These are phyloP conservation scores for Brachyistius frenatus DNA, from an alignment of 2,113 vertebrate species.

Conservation along the genomic window DNA sequence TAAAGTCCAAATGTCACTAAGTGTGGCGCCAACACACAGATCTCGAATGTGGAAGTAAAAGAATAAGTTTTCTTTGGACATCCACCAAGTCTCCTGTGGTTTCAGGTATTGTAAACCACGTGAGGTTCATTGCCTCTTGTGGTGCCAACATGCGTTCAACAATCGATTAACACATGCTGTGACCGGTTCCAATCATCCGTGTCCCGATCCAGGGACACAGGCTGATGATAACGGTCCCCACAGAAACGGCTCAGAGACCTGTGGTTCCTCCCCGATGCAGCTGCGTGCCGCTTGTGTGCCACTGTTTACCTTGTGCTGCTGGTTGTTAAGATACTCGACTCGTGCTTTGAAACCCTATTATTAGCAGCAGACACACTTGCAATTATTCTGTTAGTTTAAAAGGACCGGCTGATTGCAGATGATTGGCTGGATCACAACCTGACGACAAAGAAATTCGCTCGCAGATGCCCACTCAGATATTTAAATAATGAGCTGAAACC, in stretches of 20 bases:
- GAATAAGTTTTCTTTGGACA: not conserved
- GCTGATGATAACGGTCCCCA: constrained; percentile 1
- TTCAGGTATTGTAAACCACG: constrained; percentile 7
- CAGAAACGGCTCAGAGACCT: not conserved
- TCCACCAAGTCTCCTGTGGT: not conserved
- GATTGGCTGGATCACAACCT: constrained; percentile 56
- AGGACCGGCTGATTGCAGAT: constrained; percentile 60
- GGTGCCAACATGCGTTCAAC: not conserved
- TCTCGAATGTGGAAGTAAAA: too few relatives aligned
- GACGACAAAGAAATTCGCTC: constrained; percentile 48
- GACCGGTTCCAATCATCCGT: constrained; percentile 6
- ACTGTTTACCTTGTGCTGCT: constrained; percentile 19
- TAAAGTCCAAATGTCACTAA: too few relatives aligned
- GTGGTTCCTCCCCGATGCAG: not conserved
- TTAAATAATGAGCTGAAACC: constrained; percentile 49
- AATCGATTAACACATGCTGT: constrained; percentile 13
- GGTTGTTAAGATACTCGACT: constrained; percentile 41
- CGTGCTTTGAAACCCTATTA: constrained; percentile 48
- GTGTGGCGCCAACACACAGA: too few relatives aligned
- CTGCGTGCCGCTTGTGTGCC: not conserved
- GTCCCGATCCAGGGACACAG: not conserved
- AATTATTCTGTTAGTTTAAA: constrained; percentile 70
- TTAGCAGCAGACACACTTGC: constrained; percentile 59
- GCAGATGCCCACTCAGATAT: constrained; percentile 29
- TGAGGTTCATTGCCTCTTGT: not conserved